Conservation (phyloP, 2,113 vertebrate species). For the Chinchilla lanigera region DNA sequence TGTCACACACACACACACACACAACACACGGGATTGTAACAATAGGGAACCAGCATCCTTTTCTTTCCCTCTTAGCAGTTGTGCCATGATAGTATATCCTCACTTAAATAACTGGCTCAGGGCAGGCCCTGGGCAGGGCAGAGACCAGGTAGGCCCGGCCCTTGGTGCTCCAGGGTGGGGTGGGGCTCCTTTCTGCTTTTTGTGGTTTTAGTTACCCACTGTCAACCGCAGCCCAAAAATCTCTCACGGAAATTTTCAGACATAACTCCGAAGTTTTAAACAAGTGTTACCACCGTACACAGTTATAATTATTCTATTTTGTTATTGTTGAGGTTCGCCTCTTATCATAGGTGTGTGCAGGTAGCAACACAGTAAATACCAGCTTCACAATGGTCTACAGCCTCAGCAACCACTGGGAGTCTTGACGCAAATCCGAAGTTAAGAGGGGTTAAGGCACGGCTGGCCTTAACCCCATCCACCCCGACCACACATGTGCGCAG, state of each 20-base stretch:
- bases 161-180: neutral
- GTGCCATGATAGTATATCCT: neutral
- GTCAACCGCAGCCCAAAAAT: neutral
- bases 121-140: neutral
- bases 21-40: neutral
- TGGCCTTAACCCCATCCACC: rapidly evolving
- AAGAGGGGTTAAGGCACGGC: no score
- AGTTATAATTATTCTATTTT: neutral
- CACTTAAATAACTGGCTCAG: neutral
- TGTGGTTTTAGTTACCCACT: neutral
- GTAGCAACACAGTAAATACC: neutral
- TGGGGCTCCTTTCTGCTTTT: no score
- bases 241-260: neutral
- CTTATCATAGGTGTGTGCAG: neutral
- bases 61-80: neutral
- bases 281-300: neutral
- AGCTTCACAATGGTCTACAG: neutral
- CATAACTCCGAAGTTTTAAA: neutral
- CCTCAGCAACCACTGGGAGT: neutral
- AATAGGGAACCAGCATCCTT: neutral
- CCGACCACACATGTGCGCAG: rapidly evolving
- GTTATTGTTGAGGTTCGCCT: neutral
- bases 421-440: neutral
- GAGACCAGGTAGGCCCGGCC: neutral
- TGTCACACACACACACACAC: neutral